Conservation (phyloP, 2,888 invertebrate species). For the Nomada ruficornis region DNA sequence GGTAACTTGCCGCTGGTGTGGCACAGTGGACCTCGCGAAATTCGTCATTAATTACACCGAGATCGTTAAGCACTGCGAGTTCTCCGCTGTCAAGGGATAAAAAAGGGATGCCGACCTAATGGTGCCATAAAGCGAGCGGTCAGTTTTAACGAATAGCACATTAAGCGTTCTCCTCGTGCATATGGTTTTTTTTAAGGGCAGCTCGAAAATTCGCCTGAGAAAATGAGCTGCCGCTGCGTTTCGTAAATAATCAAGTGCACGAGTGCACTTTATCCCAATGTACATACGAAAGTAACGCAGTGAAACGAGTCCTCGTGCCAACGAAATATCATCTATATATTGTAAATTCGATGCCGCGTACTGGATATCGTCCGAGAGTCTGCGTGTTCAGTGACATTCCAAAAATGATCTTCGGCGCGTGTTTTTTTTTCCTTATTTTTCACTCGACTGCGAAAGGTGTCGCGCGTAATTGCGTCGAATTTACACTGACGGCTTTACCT, state of each 20-base stretch:
- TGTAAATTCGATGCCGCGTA: slow-evolving; percentile 73
- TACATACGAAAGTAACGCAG: slow-evolving; percentile 44
- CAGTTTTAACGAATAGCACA: slow-evolving; percentile 56
- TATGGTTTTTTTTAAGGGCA: slow-evolving; percentile 68
- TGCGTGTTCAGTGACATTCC: slow-evolving; percentile 62
- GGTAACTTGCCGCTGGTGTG: slow-evolving; percentile 20
- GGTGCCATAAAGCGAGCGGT: slow-evolving; percentile 32
- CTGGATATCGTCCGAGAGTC: slow-evolving; percentile 43
- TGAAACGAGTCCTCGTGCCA: not conserved
- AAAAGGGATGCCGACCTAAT: slow-evolving; percentile 27
- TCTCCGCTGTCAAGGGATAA: slow-evolving; percentile 13
- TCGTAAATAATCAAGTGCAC: slow-evolving; percentile 77
- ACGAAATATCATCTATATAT: no score
- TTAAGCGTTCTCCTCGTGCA: slow-evolving; percentile 64
- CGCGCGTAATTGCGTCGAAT: slow-evolving; percentile 65
- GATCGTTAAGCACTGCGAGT: slow-evolving; percentile 63
- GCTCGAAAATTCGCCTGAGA: slow-evolving; percentile 75
- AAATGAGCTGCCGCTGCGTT: slow-evolving; percentile 72
- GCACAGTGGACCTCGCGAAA: slow-evolving; percentile 35
- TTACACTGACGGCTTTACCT: slow-evolving; percentile 53
- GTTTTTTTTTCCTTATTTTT: slow-evolving; percentile 74
- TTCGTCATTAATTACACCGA: slow-evolving; percentile 69
- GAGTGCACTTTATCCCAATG: slow-evolving; percentile 79
- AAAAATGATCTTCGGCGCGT: slow-evolving; percentile 76
- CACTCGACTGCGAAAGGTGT: slow-evolving; percentile 52